Evolutionary conservation across 2,797 vertebrate genomes (phyloP).

Genomic region (Allobates femoralis): DNA sequence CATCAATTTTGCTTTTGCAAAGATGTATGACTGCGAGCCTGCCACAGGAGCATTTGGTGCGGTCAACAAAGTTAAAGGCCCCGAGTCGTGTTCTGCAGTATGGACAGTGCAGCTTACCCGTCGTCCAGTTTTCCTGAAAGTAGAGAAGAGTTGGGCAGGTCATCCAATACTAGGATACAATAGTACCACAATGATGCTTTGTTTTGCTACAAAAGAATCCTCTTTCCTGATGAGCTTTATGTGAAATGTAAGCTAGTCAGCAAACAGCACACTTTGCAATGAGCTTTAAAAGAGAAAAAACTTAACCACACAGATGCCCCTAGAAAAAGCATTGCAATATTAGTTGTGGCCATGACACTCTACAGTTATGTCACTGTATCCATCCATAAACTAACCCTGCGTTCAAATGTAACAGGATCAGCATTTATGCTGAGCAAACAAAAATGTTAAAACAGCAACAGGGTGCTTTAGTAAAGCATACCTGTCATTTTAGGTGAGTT

Average conservation of each 20-base stretch:
- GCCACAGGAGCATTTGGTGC: constrained; percentile 81
- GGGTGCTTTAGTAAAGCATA: too few species aligned
- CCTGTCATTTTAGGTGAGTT: too few species aligned
- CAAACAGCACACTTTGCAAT: constrained; percentile 40
- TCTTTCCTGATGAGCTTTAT: constrained; percentile 41
- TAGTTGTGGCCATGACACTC: background rate
- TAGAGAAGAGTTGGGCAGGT: constrained; percentile 67
- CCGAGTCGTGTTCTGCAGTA: constrained; percentile 85
- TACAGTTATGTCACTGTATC: background rate
- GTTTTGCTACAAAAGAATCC: constrained; percentile 68
- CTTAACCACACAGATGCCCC: constrained; percentile 42
- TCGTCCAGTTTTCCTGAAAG: constrained; percentile 82
- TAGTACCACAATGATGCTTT: constrained; percentile 70
- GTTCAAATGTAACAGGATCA: background rate
- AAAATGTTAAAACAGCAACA: too few species aligned
- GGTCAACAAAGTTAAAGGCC: constrained; percentile 85
- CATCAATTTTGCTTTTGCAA: constrained; percentile 79
- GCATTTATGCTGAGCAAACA: background rate
- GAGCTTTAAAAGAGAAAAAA: constrained; percentile 36
- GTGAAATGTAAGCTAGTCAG: constrained; percentile 50
- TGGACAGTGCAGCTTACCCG: constrained; percentile 82
- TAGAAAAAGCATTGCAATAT: constrained; percentile 48
- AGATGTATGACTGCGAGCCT: constrained; percentile 78
- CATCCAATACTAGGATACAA: constrained; percentile 64
- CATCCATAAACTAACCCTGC: background rate